A percentile compares a stretch with the other conserved stretches of the same genome.
phyloP scores from a whole-genome alignment of 2,888 invertebrate genomes.

The Rotaria macrura region DNA sequence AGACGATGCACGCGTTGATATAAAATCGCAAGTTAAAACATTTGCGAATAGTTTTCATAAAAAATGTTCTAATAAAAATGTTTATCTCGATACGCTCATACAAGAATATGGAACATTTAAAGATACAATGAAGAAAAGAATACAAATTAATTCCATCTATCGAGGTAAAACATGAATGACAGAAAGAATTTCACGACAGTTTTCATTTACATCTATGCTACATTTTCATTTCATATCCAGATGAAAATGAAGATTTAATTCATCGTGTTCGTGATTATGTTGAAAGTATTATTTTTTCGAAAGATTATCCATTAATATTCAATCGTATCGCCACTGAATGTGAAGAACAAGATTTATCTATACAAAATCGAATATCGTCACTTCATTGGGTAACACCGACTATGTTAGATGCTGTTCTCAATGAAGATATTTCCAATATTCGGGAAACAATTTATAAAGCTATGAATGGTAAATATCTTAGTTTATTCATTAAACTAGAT shows the following conservation, averaged over 20 bases:
- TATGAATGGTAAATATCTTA: conserved; percentile 63
- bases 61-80: conserved; percentile 4
- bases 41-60: conserved; percentile 17
- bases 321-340: conserved; percentile 65
- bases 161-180: not conserved
- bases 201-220: too few species aligned
- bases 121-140: not conserved
- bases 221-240: not conserved
- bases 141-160: not conserved
- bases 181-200: not conserved
- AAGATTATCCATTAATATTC: not conserved
- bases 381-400: conserved; percentile 89
- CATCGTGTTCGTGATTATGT: not conserved
- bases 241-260: conserved; percentile 9
- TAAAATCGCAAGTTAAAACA: not conserved
- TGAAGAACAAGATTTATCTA: conserved; percentile 72
- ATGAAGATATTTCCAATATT: conserved; percentile 70
- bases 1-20: not conserved
- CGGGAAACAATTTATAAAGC: conserved; percentile 82
- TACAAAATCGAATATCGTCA: conserved; percentile 84
- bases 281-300: not conserved
- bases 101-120: not conserved
- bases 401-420: conserved; percentile 81
- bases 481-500: not conserved
- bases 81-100: not conserved